phyloP scores from a whole-genome alignment of 2,888 invertebrate species.

The Slavum lentiscoides region DNA sequence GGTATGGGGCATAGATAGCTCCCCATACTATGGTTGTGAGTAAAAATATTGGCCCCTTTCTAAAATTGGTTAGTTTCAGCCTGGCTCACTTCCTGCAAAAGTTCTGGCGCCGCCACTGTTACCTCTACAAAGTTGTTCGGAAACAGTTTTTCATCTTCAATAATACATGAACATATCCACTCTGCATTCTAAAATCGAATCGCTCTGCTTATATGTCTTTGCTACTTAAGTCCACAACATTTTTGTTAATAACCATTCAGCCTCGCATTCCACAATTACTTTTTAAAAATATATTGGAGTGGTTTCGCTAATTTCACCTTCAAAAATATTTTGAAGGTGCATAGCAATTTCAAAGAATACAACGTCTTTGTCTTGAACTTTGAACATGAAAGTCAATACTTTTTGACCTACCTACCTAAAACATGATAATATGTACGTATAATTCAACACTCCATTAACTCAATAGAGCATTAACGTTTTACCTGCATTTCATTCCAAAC shows the following conservation, averaged over 20 bases:
- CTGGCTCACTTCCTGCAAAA: too few species aligned
- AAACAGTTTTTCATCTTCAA: slow-evolving; percentile 88
- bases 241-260: slow-evolving; percentile 94
- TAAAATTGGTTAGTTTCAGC: too few species aligned
- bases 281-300: slow-evolving; percentile 89
- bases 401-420: slow-evolving; percentile 77
- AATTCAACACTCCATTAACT: background rate
- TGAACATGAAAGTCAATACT: slow-evolving; percentile 78
- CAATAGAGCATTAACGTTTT: slow-evolving; percentile 55
- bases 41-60: too few species aligned
- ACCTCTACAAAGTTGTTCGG: slow-evolving; percentile 90
- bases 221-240: slow-evolving; percentile 73
- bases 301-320: slow-evolving; percentile 81
- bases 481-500: slow-evolving; percentile 87
- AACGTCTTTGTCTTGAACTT: slow-evolving; percentile 73
- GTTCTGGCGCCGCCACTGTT: too few species aligned
- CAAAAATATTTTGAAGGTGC: slow-evolving; percentile 74
- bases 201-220: slow-evolving; percentile 74
- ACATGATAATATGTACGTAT: slow-evolving; percentile 56
- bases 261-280: slow-evolving; percentile 91
- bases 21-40: too few species aligned
- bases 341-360: slow-evolving; percentile 90
- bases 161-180: slow-evolving; percentile 92
- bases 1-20: too few species aligned
- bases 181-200: slow-evolving; percentile 85